Evolutionary conservation across 2,888 invertebrate species (phyloP), one percentile per base, ranked within the genome.

Genomic region (Ptychoptera contaminata): DNA sequence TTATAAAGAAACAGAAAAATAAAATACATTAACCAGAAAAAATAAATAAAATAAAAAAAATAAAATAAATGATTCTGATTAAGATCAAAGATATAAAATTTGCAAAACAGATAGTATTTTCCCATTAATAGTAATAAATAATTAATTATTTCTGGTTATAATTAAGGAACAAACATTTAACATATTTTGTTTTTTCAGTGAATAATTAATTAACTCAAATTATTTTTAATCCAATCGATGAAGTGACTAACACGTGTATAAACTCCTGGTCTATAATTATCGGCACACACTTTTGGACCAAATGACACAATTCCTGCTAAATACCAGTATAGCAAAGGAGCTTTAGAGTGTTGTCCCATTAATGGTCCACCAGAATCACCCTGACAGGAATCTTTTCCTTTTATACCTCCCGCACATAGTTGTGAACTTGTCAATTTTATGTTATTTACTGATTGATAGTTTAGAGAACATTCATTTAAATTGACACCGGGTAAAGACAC

Each of bases 281-380:
- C 60, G 1, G 76, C 77, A 52, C 79, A 79, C 0, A 71, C 71
- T 0, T 69, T 67, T 8, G 76, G 76, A 5, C 78, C 79, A 52
- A 74, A 77, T 0, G 78, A 78, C 0, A 78, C 77, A 4, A 79
- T 62, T 1, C 78, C 79, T 1, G 68, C 63, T 2, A 68, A 59
- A 16, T 65, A 68, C 65, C 70, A 75, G 38, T 62, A 55, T 3
- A n/a, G 9, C 3, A n/a, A 72, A 32, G 32, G 4, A 2, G 38
- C 31, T 4, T 52, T 55, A 1, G 51, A 56, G 45, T 63, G 62
- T 2, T 65, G 57, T 2, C 60, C 59, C 59, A 76, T 73, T 2
- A 78, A 60, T 1, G 78, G 75, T 1, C 78, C 78, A 8, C 78
- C 78, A 43, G 75, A 75, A 54, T 78, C 77, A 6, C 76, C 75